phyloP scores from a whole-genome alignment of 2,113 vertebrate genomes.

The Camelus bactrianus region DNA sequence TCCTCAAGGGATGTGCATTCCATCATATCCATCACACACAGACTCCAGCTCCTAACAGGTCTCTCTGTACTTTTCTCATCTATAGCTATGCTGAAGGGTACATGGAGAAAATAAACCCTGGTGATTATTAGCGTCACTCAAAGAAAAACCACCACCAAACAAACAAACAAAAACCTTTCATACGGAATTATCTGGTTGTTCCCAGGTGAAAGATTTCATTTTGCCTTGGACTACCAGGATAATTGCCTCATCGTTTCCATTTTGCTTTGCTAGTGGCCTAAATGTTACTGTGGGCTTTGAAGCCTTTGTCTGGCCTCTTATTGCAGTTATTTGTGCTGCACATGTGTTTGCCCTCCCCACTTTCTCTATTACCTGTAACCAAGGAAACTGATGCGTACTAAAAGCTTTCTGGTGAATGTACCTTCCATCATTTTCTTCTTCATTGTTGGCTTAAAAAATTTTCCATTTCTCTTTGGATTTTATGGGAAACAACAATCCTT shows the following conservation, averaged over 20 bases:
- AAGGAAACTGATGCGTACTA: slow-evolving; percentile 50
- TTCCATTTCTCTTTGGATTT: neutral
- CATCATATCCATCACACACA: neutral
- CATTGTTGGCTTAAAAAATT: neutral
- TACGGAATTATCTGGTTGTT: slow-evolving; percentile 29
- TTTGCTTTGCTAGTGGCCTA: slow-evolving; percentile 36
- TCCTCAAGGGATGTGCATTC: neutral
- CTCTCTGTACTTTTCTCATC: neutral
- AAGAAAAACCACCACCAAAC: neutral
- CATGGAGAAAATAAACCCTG: neutral
- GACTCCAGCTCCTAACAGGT: neutral
- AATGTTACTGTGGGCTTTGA: neutral
- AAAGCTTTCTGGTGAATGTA: slow-evolving; percentile 43
- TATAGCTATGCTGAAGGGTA: neutral
- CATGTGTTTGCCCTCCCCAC: neutral
- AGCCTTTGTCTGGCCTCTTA: slow-evolving; percentile 34
- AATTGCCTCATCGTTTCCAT: slow-evolving; percentile 11
- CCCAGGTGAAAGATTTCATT: slow-evolving; percentile 54
- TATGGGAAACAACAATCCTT: neutral
- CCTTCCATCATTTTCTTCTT: neutral
- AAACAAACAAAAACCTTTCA: neutral
- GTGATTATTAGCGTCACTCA: neutral
- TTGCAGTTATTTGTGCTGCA: slow-evolving; percentile 27
- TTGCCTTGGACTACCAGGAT: neutral
- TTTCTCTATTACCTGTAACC: slow-evolving; percentile 62